These are phyloP conservation scores for Tachystola acroxantha DNA, from an alignment of 2,888 invertebrate species.

Conservation along the genomic window DNA sequence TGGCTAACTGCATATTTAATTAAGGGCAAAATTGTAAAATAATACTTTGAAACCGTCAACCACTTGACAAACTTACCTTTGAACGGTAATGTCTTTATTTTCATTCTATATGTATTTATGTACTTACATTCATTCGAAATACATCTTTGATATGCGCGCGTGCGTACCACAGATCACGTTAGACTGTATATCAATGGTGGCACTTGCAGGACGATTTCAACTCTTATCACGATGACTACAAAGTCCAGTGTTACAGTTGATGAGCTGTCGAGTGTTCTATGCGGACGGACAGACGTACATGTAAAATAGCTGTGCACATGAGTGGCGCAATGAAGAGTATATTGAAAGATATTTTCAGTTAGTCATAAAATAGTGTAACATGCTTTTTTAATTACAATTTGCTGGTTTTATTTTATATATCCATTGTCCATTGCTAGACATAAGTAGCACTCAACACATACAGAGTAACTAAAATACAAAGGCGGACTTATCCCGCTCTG, in stretches of 20 bases:
- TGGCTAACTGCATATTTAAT: too few species aligned
- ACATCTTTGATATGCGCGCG: too few species aligned
- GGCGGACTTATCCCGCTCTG: too few species aligned
- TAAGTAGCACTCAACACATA: too few species aligned
- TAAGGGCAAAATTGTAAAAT: not conserved
- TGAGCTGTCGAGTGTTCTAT: too few species aligned
- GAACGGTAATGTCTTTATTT: not conserved
- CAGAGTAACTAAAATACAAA: too few species aligned
- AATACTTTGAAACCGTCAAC: not conserved
- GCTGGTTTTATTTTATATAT: conserved; percentile 49
- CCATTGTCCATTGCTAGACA: too few species aligned
- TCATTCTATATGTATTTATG: not conserved
- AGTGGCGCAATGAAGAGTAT: conserved; percentile 44
- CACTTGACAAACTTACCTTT: not conserved
- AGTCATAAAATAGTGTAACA: conserved; percentile 67
- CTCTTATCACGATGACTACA: conserved; percentile 9
- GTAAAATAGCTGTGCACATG: conserved; percentile 63
- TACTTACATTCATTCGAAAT: too few species aligned
- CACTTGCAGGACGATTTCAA: too few species aligned
- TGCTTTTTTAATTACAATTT: conserved; percentile 61
- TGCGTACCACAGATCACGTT: too few species aligned
- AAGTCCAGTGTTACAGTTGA: too few species aligned
- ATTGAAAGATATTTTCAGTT: conserved; percentile 58
- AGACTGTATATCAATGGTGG: not conserved
- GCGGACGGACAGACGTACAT: conserved; percentile 41